Conservation (phyloP, 1,140 invertebrate species). For the Drosophila pallidifrons region DNA sequence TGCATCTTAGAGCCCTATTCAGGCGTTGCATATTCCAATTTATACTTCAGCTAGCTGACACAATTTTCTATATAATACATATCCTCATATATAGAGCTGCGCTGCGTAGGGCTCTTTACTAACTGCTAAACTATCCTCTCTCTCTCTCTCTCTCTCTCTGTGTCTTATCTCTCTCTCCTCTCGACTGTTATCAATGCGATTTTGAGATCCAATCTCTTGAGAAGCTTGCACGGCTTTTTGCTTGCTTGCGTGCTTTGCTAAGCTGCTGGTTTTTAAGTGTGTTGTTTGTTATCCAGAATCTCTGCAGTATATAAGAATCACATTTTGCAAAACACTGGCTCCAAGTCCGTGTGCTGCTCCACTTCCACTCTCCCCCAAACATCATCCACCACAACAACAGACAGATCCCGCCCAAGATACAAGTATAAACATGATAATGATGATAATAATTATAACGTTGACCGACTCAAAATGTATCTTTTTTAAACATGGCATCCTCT, state of each 20-base stretch:
- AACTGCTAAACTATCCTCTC: conserved; percentile 12
- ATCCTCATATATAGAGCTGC: conserved; percentile 1
- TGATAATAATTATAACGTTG: background rate
- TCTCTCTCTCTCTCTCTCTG: conserved; percentile 15
- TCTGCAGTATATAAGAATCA: background rate
- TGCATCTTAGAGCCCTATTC: background rate
- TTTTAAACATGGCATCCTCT: conserved; percentile 7
- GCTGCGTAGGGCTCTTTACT: conserved; percentile 10
- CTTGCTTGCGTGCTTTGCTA: conserved; percentile 46
- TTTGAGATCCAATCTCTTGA: conserved; percentile 2
- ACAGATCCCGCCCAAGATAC: background rate
- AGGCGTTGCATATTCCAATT: background rate
- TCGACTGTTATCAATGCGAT: background rate
- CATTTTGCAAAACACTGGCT: conserved; percentile 1
- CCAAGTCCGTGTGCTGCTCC: background rate
- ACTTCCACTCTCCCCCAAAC: background rate
- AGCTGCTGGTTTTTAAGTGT: conserved; percentile 41
- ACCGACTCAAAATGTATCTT: conserved; percentile 5
- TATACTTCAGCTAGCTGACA: background rate
- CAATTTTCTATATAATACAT: background rate
- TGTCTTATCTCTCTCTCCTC: background rate
- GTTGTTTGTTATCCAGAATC: conserved; percentile 18
- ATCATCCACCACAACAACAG: background rate
- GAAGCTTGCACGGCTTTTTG: conserved; percentile 37
- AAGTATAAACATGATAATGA: too few relatives aligned